phyloP scores from a whole-genome alignment of 2,888 invertebrate species.

The Deilephila elpenor region DNA sequence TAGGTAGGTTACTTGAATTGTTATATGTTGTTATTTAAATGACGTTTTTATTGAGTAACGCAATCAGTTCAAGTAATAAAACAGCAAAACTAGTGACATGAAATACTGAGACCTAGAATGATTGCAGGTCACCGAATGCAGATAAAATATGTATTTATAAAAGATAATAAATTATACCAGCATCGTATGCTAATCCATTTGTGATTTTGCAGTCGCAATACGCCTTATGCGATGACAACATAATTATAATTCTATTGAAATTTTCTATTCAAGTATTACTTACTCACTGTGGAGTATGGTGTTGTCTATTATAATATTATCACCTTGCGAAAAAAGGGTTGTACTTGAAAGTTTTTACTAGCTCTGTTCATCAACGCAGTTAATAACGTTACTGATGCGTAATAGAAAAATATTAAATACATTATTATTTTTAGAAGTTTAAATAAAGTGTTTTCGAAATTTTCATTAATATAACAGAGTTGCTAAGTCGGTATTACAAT shows the following conservation, averaged over 20 bases:
- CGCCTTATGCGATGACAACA: background rate
- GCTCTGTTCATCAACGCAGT: background rate
- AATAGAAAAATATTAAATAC: background rate
- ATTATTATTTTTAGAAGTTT: no score
- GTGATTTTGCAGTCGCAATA: slow-evolving; percentile 37
- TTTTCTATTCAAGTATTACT: background rate
- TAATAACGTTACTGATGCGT: background rate
- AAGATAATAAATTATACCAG: slow-evolving; percentile 54
- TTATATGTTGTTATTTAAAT: background rate
- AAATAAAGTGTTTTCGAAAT: no score
- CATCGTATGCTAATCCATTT: slow-evolving; percentile 51
- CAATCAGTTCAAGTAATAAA: slow-evolving; percentile 53
- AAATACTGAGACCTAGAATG: slow-evolving; percentile 63
- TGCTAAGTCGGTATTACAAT: no score
- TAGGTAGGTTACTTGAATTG: background rate
- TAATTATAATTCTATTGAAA: background rate
- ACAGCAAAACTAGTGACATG: slow-evolving; percentile 57
- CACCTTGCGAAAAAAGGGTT: background rate
- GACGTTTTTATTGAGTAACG: slow-evolving; percentile 31
- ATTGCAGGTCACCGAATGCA: slow-evolving; percentile 63
- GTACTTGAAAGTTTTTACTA: background rate
- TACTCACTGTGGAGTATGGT: background rate
- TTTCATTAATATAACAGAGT: no score
- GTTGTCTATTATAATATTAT: background rate
- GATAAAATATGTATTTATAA: slow-evolving; percentile 64